Conservation (phyloP, 2,888 invertebrate species). For the Melieria crassipennis region DNA sequence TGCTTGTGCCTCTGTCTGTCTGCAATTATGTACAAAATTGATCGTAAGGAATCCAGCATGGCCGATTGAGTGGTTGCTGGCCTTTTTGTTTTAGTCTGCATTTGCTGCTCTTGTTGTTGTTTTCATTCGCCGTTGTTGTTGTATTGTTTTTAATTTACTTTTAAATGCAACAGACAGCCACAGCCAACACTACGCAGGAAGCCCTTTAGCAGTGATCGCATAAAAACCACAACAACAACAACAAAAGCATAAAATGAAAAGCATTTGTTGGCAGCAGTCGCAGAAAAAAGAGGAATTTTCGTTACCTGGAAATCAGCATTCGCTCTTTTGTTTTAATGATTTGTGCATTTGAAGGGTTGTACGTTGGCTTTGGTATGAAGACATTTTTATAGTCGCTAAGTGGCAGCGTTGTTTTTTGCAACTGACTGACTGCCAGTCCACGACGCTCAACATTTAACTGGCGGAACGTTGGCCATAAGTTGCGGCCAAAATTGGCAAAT, state of each 20-base stretch:
- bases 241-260: no score
- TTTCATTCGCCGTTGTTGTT: no score
- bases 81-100: slow-evolving; percentile 3
- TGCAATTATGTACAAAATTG: slow-evolving; percentile 35
- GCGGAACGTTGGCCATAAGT: no score
- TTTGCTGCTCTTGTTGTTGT: slow-evolving; percentile 15
- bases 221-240: no score
- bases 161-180: slow-evolving; percentile 16
- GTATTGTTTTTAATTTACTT: slow-evolving; percentile 30
- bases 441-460: no score
- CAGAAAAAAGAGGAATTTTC: no score
- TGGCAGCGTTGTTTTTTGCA: slow-evolving; percentile 18
- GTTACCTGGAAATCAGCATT: neutral
- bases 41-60: slow-evolving; percentile 61
- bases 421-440: no score
- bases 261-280: no score
- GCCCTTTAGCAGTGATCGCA: no score
- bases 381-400: slow-evolving; percentile 21
- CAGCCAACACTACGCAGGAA: no score
- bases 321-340: slow-evolving; percentile 9
- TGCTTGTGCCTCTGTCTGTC: slow-evolving; percentile 10
- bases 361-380: slow-evolving; percentile 28
- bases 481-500: no score
- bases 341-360: slow-evolving; percentile 11
- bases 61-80: slow-evolving; percentile 52